These are phyloP conservation scores for Agonopterix arenella DNA, from an alignment of 2,888 invertebrate species.

Conservation along the genomic window DNA sequence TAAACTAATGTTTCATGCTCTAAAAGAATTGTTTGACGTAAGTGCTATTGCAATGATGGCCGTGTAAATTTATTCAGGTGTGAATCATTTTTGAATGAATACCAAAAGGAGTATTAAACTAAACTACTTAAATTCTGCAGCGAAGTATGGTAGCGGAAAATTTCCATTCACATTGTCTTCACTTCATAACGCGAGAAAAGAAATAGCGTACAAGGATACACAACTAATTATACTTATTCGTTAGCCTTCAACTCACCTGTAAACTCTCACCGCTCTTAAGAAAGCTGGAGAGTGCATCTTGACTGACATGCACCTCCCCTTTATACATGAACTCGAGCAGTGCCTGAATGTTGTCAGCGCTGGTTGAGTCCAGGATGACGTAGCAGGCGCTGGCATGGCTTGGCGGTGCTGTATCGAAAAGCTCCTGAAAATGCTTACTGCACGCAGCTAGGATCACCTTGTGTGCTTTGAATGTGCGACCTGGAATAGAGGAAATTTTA, in stretches of 20 bases:
- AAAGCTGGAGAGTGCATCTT: conserved; percentile 93
- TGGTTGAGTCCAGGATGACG: conserved; percentile 93
- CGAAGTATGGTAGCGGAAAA: no score
- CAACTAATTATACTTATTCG: background rate
- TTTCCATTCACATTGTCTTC: background rate
- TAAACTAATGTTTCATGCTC: background rate
- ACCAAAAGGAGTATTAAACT: no score
- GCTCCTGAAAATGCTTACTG: conserved; percentile 94
- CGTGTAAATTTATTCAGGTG: no score
- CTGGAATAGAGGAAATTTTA: conserved; percentile 63
- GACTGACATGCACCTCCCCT: conserved; percentile 94
- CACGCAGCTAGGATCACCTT: conserved; percentile 94
- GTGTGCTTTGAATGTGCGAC: conserved; percentile 94
- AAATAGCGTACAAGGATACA: background rate
- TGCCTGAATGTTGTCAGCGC: conserved; percentile 93
- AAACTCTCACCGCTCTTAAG: conserved; percentile 94
- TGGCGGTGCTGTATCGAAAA: conserved; percentile 91
- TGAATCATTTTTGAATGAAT: no score
- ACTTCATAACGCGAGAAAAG: background rate
- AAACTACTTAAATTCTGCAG: no score
- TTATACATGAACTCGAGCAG: conserved; percentile 96
- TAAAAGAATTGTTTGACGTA: background rate
- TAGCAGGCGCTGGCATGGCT: conserved; percentile 87
- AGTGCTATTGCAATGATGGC: background rate
- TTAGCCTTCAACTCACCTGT: conserved; percentile 78